A percentile compares a stretch with the other conserved stretches of the same genome.
These are phyloP conservation scores for Malaclemys terrapin DNA, from an alignment of 2,113 vertebrate species.

Conservation along the genomic window DNA sequence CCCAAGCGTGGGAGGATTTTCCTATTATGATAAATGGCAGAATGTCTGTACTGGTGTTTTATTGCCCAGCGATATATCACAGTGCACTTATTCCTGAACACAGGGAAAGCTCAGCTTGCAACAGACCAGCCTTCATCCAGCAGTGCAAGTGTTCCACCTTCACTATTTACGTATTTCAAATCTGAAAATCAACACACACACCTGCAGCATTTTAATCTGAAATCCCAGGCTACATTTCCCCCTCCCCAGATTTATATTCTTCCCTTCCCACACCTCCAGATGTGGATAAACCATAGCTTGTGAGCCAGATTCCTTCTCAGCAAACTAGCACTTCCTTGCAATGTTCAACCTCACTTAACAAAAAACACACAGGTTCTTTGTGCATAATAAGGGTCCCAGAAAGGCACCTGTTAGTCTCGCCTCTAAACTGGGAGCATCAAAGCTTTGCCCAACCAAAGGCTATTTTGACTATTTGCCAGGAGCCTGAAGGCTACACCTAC, in stretches of 20 bases:
- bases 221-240: slow-evolving; percentile 27
- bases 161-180: background rate
- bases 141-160: slow-evolving; percentile 38
- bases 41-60: background rate
- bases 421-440: background rate
- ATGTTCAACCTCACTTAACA: background rate
- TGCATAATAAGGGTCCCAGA: accelerated
- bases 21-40: background rate
- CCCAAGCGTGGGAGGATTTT: background rate
- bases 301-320: slow-evolving; percentile 7
- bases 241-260: background rate
- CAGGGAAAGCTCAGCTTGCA: background rate
- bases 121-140: background rate
- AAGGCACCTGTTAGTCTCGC: slow-evolving; percentile 33
- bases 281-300: background rate
- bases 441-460: background rate
- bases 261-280: slow-evolving; percentile 35
- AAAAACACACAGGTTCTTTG: slow-evolving; percentile 25
- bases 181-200: background rate
- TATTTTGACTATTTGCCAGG: background rate
- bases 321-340: background rate
- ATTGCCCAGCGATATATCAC: background rate
- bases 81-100: background rate
- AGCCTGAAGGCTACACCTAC: background rate
- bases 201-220: slow-evolving; percentile 4